These are phyloP conservation scores for Gymnarchus niloticus DNA, from an alignment of 2,113 vertebrate genomes.

Conservation along the genomic window DNA sequence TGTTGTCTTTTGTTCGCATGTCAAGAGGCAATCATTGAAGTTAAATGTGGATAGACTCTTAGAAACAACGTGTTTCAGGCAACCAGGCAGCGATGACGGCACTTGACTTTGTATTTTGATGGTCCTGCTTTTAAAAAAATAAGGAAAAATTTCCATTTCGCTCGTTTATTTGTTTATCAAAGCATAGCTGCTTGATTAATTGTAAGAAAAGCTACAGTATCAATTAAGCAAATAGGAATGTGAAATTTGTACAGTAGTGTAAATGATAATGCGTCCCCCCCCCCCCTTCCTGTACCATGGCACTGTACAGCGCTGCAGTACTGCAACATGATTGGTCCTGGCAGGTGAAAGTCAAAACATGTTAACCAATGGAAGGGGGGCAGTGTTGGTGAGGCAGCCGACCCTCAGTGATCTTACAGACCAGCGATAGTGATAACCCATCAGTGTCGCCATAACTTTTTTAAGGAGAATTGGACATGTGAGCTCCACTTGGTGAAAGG, in stretches of 20 bases:
- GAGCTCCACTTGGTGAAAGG: background rate
- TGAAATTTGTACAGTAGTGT: background rate
- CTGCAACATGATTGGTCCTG: background rate
- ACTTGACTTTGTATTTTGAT: background rate
- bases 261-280: background rate
- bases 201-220: background rate
- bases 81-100: background rate
- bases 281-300: background rate
- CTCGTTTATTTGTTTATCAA: background rate
- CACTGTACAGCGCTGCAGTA: background rate
- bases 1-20: conserved; percentile 13
- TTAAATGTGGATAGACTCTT: conserved; percentile 5
- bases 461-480: background rate
- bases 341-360: background rate
- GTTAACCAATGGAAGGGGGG: background rate
- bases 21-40: conserved; percentile 26
- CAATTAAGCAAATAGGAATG: background rate
- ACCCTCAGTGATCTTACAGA: background rate
- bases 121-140: background rate
- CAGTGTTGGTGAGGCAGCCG: background rate
- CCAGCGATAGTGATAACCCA: background rate
- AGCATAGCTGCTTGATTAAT: background rate
- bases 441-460: background rate
- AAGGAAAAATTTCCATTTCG: background rate
- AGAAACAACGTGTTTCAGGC: background rate